Conservation (phyloP, 2,113 vertebrate species). For the Copsychus sechellarum region DNA sequence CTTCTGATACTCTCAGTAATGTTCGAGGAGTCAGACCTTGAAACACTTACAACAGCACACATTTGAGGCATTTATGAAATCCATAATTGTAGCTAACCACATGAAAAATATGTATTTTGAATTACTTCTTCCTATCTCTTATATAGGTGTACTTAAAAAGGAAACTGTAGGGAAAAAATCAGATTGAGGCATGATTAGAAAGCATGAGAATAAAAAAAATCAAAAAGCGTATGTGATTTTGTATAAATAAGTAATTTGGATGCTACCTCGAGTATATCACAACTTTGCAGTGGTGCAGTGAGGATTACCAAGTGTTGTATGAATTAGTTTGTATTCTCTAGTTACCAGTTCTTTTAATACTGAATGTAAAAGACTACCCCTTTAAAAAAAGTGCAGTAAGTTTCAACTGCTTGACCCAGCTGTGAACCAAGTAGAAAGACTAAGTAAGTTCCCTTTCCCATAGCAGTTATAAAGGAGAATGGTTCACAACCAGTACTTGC, state of each 20-base stretch:
- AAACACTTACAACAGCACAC: rapidly evolving
- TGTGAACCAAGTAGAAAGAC: background rate
- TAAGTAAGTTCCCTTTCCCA: background rate
- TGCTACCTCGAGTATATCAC: background rate
- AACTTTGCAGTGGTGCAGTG: background rate
- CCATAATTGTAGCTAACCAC: background rate
- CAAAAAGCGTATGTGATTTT: background rate
- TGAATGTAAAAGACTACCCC: background rate
- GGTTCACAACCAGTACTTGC: background rate
- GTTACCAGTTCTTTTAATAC: background rate
- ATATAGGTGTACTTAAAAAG: background rate
- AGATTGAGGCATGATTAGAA: background rate
- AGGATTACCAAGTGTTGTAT: background rate
- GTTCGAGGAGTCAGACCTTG: background rate
- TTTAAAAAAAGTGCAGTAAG: background rate
- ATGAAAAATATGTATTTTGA: background rate
- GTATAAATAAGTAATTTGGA: background rate
- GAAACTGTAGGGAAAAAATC: background rate
- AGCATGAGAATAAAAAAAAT: background rate
- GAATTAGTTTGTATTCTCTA: background rate
- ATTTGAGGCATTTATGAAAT: background rate
- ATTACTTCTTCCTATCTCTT: background rate
- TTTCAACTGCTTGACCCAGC: background rate
- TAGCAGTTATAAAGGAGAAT: background rate
- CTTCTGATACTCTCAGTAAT: background rate